These are phyloP conservation scores for Myotis pilosus DNA, from an alignment of 2,797 vertebrate genomes.

Conservation along the genomic window DNA sequence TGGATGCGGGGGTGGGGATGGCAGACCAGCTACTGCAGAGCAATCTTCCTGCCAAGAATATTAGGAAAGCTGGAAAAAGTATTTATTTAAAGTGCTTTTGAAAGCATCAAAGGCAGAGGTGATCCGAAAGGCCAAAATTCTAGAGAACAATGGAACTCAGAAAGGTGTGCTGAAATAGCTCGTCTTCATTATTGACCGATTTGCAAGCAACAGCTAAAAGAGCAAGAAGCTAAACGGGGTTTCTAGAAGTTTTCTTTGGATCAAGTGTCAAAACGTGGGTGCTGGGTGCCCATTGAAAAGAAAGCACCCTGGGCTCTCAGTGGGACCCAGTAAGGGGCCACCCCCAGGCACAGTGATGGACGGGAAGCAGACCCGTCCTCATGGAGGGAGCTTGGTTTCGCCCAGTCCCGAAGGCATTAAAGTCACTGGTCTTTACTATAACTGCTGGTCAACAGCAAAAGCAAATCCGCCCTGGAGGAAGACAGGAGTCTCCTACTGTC, in stretches of 20 bases:
- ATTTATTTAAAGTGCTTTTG: neutral
- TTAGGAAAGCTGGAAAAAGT: neutral
- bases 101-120: conserved; percentile 2
- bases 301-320: neutral
- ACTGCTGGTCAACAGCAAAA: neutral
- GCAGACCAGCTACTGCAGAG: neutral
- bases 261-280: neutral
- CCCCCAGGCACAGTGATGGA: neutral
- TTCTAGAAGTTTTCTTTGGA: neutral
- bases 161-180: neutral
- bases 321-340: neutral
- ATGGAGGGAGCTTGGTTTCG: neutral
- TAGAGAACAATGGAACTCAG: neutral
- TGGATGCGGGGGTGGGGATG: fast-evolving
- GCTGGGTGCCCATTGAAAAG: neutral
- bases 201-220: neutral
- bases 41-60: neutral
- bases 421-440: neutral
- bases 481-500: neutral
- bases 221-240: neutral
- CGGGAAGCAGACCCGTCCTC: neutral
- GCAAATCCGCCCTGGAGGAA: neutral
- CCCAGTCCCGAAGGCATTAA: neutral
- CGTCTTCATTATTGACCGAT: neutral
- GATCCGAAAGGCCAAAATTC: neutral